Evolutionary conservation across 2,888 invertebrate genomes (phyloP), one percentile per base, ranked within the genome.

Genomic region (Chorisops tibialis): DNA sequence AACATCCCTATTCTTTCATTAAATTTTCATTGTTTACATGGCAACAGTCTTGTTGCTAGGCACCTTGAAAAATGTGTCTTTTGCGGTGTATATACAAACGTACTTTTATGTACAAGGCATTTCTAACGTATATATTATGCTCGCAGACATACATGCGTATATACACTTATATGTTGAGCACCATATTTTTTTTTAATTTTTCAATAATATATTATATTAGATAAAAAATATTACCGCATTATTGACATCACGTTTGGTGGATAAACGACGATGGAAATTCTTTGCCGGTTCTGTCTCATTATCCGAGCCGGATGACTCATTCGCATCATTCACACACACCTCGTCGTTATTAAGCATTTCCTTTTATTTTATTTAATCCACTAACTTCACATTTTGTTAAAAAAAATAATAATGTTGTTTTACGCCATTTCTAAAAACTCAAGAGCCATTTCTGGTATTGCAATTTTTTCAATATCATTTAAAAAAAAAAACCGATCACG

Each of bases 241-340:
- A 77, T 88, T 89, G 75, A 89, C 86, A 78, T 88, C 88, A 78
- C 87, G 87, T 79, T 90, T 90, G 65, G 90, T 91, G 65, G 91
- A 91, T 75, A 91, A 84, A 72, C 89, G 85, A 73, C 91, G 83
- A 73, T 88, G 86, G 76, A 90, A 87, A 69, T 85, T 85, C 75
- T 82, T 83, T 68, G 87, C 89, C 71, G 87, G 88, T 75, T 90
- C 91, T 62, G 86, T 85, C 76, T 91, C 91, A 77, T 86, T 88
- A 76, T 92, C 92, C 79, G 91, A 91, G 75, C 91, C 91, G 35
- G 90, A 85, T 65, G 86, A 85, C 68, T 86, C 86, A 68, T 85
- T 86, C 65, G 69, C 72, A 24, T 70, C 69, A 64, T 74, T 75
- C 21, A 65, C 54, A 56, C 56, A 56, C 56, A 43, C 47, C 56